Base-by-base conservation (phyloP, 2,113 vertebrate species). In the Grantiella picta region DNA sequence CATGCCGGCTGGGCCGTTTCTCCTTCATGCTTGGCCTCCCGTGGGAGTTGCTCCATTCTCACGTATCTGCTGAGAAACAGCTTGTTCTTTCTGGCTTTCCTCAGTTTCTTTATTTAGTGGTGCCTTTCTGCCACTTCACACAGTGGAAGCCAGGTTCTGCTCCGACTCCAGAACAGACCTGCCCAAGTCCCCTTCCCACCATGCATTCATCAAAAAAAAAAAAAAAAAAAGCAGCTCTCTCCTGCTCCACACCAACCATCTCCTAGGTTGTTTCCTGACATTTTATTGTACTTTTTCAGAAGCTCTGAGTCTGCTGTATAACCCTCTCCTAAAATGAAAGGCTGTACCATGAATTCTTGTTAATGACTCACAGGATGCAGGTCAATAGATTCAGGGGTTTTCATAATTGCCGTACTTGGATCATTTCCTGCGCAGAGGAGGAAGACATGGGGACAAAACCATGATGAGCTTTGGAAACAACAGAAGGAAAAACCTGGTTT, bases 11-110 rank as follows among this genome's bases (percentile, higher is more conserved):
- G 76, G 56, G 77, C 79, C 77, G 15, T 45, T 90, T 82, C 64
- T 80, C 72, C 86, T 94, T 72, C 57, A 0, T 60, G 59, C 72
- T 35, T 73, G 66, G 82, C 71, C 66, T 96, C 96, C 90, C 27
- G 8, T 63, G 82, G 95, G 96, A 94, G 85, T 94, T 92, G 77
- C 90, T 94, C 73, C 82, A 78, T 80, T 96, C 93, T 93, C 42
- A 61, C 17, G 6, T 49, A 91, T 52, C 87, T 93, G 73, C 86
- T 93, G 83, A 89, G 92, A 94, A 96, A 95, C 94, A 94, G 80
- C 79, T 49, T 91, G 86, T 86, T 93, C 90, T 19, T 76, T 50
- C 86, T 92, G 79, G 77, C 78, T 96, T 92, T 93, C 91, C 90
- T 92, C 83, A 57, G 53, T 78, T 92, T 89, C 89, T 95, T 86